phyloP scores from a whole-genome alignment of 2,797 vertebrate genomes.

The Scolopax bukidnonensis region DNA sequence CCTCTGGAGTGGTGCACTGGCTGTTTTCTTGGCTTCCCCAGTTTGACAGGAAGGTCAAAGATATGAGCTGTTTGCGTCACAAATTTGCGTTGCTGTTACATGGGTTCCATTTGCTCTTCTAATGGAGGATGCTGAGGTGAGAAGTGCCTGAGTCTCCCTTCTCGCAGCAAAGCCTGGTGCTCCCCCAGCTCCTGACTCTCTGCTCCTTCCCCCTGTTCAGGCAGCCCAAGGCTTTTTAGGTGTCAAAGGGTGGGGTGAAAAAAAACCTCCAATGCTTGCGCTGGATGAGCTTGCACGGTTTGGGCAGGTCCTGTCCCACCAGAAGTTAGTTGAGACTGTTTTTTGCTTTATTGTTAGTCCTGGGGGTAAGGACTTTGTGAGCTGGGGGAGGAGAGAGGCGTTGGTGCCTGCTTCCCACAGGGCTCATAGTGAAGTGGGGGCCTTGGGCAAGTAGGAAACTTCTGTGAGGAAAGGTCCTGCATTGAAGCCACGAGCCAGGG shows the following conservation, averaged over 20 bases:
- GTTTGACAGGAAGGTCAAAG: background rate
- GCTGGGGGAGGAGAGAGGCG: background rate
- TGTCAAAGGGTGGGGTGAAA: background rate
- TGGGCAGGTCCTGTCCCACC: background rate
- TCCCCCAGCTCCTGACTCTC: background rate
- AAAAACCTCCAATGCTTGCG: background rate
- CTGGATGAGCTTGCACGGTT: background rate
- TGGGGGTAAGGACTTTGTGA: background rate
- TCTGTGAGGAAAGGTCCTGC: background rate
- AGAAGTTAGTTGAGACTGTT: background rate
- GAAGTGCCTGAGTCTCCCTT: background rate
- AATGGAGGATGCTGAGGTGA: background rate
- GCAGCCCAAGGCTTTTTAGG: background rate
- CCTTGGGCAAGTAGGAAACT: background rate
- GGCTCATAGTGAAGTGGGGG: fast-evolving
- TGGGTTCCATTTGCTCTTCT: background rate
- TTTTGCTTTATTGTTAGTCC: background rate
- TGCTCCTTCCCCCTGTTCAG: background rate
- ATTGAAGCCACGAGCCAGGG: background rate
- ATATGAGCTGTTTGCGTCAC: background rate
- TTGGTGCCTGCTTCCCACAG: background rate
- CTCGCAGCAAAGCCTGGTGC: background rate
- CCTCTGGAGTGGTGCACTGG: fast-evolving
- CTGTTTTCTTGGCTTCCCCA: background rate
- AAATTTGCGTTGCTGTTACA: background rate